A percentile compares a stretch with the other conserved stretches of the same genome.
Evolutionary conservation across 2,888 invertebrate species (phyloP).

Genomic region (Platypus cylindrus): DNA sequence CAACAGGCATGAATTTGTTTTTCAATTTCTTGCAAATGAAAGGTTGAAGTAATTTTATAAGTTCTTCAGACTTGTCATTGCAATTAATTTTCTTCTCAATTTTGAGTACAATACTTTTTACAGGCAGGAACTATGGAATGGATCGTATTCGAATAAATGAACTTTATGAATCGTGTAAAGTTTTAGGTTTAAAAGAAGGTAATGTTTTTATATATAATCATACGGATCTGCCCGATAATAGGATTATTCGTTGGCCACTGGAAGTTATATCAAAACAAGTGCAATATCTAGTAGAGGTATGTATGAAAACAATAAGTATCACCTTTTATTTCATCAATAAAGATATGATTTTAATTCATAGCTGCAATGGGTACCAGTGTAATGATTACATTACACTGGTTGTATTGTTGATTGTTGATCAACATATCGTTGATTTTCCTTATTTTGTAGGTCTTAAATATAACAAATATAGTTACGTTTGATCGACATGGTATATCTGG

Average conservation of each 20-base stretch:
- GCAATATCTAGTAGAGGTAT: slow-evolving; percentile 49
- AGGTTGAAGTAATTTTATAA: no score
- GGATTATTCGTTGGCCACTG: slow-evolving; percentile 62
- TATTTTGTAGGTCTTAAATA: slow-evolving; percentile 42
- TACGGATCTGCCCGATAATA: slow-evolving; percentile 64
- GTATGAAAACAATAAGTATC: not conserved
- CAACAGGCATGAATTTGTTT: slow-evolving; percentile 49
- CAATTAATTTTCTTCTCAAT: not conserved
- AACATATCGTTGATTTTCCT: no score
- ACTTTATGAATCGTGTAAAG: slow-evolving; percentile 65
- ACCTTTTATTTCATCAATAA: no score
- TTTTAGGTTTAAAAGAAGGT: slow-evolving; percentile 64
- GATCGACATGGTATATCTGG: slow-evolving; percentile 87
- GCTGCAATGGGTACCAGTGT: no score
- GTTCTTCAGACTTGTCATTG: no score
- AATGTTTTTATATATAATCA: slow-evolving; percentile 63
- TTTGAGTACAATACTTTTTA: slow-evolving; percentile 7
- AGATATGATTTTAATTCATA: no score
- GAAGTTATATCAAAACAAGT: slow-evolving; percentile 51
- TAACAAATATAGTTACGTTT: slow-evolving; percentile 84
- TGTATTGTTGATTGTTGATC: no score
- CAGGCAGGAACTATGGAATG: slow-evolving; percentile 35
- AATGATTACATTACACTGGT: no score
- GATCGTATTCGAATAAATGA: slow-evolving; percentile 56
- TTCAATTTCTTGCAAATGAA: not conserved